These are phyloP conservation scores for Notoglanidium macrostoma DNA, from an alignment of 2,797 vertebrate species.

Conservation along the genomic window DNA sequence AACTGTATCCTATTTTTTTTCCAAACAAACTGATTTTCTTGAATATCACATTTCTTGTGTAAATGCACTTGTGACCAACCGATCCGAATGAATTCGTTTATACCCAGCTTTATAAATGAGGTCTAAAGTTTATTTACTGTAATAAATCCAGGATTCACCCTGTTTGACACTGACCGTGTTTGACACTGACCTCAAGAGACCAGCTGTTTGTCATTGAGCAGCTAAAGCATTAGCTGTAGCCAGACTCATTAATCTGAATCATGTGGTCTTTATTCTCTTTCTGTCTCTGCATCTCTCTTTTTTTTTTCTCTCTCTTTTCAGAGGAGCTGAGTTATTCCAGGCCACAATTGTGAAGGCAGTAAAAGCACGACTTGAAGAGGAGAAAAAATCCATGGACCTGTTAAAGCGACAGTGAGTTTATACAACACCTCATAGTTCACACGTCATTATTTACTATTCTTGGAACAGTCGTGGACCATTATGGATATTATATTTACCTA, in stretches of 20 bases:
- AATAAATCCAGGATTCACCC: neutral
- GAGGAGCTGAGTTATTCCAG: constrained; percentile 93
- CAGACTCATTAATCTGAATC: constrained; percentile 29
- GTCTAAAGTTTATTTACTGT: neutral
- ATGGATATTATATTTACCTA: constrained; percentile 15
- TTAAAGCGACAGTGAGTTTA: constrained; percentile 91
- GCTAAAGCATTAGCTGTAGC: neutral
- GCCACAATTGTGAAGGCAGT: constrained; percentile 94
- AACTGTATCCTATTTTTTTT: neutral
- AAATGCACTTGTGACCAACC: neutral
- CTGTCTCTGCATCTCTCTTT: constrained; percentile 15
- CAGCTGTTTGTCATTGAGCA: constrained; percentile 24
- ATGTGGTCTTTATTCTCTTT: constrained; percentile 32
- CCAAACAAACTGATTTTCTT: neutral
- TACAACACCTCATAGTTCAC: neutral
- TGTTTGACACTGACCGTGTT: neutral
- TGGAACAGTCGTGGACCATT: neutral
- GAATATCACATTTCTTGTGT: neutral
- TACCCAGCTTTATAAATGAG: neutral
- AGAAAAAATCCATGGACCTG: constrained; percentile 95
- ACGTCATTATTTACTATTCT: neutral
- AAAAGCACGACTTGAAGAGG: constrained; percentile 90
- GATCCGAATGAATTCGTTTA: neutral
- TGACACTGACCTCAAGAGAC: constrained; percentile 1
- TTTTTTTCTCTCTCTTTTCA: constrained; percentile 59